These are phyloP conservation scores for Chlamydotis undulata DNA, from an alignment of 2,113 vertebrate genomes.

Conservation along the genomic window DNA sequence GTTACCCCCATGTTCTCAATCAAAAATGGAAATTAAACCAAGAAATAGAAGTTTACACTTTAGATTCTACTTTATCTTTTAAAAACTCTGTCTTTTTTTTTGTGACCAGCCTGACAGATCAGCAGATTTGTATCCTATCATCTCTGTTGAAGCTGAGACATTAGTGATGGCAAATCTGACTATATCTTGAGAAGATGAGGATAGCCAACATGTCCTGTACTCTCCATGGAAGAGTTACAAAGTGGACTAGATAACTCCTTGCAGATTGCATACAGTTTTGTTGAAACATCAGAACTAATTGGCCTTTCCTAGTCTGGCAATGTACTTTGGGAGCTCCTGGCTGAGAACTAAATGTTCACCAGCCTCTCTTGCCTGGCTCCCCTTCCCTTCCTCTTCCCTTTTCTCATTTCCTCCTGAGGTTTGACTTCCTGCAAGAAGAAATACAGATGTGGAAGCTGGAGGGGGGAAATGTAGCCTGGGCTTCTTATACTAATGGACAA, in stretches of 20 bases:
- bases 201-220: neutral
- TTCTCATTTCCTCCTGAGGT: neutral
- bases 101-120: neutral
- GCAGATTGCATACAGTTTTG: neutral
- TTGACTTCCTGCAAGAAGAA: neutral
- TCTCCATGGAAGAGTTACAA: neutral
- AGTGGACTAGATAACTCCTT: neutral
- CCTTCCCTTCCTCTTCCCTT: neutral
- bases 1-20: neutral
- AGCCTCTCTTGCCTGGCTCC: neutral
- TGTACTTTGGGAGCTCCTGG: neutral
- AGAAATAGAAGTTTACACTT: neutral
- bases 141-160: neutral
- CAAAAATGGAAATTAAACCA: neutral
- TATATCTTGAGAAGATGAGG: neutral
- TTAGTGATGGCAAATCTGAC: neutral
- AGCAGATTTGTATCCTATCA: neutral
- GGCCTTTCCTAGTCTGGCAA: neutral
- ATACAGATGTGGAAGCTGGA: neutral
- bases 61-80: neutral
- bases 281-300: neutral
- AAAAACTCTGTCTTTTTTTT: neutral
- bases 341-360: neutral
- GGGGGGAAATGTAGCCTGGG: neutral
- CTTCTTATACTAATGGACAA: neutral